Percentiles rank a stretch among this genome's conserved stretches.
phyloP scores from a whole-genome alignment of 2,797 vertebrate species.

The Gallinago stenura region DNA sequence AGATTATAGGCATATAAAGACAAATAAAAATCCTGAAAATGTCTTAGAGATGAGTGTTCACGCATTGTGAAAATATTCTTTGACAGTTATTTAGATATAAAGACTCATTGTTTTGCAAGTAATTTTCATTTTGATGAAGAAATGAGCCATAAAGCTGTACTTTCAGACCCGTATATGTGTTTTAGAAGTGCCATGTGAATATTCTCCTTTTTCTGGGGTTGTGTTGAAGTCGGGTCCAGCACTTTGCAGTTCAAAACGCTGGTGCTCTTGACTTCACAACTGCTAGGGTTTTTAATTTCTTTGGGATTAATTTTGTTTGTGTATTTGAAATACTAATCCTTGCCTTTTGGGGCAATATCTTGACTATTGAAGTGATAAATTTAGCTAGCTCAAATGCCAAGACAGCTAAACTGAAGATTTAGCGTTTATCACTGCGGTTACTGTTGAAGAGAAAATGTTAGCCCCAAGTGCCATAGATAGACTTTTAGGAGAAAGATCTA shows the following conservation, averaged over 20 bases:
- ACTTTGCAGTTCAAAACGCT: rapidly evolving
- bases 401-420: not conserved
- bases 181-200: rapidly evolving
- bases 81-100: not conserved
- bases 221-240: rapidly evolving
- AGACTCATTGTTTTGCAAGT: not conserved
- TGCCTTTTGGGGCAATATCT: not conserved
- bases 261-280: not conserved
- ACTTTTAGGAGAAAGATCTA: not conserved
- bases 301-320: not conserved
- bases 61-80: not conserved
- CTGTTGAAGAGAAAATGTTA: not conserved
- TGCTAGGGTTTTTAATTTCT: not conserved
- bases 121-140: not conserved
- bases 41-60: not conserved
- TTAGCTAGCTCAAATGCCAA: not conserved
- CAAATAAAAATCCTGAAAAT: not conserved
- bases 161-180: not conserved
- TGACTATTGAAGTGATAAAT: not conserved
- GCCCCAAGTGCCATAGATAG: not conserved
- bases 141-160: not conserved
- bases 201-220: rapidly evolving
- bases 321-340: not conserved
- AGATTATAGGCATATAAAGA: not conserved
- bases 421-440: not conserved